Evolutionary conservation across 2,888 invertebrate species (phyloP), one percentile per base, ranked within the genome.

Genomic region (Caenorhabditis virilis): DNA sequence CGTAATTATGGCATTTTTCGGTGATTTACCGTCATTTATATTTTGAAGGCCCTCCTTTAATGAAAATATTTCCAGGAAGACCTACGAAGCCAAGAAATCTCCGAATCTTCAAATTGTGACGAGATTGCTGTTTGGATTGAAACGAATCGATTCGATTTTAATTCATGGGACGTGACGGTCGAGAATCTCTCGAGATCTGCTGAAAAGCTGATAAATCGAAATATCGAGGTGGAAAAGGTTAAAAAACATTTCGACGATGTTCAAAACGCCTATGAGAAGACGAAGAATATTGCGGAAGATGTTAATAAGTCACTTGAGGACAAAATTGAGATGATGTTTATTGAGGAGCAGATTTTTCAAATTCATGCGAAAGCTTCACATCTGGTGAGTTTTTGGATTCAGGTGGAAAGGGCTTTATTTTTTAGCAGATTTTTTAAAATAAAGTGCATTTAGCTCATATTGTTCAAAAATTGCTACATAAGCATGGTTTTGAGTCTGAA

Each of bases 121-220:
- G 61, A 61, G 35, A 51, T 61, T 9, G 35, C 49, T 15, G 51
- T 61, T 41, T 55, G 55, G 54, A 55, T 61, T 15, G 61, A 61
- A 27, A 36, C 55, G 2, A 61, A 61, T 20, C 20, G 23, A 4
- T 61, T 55, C 22, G 61, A 61, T 42, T 61, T 61, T 26, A 51
- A 55, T 18, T 25, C 61, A 9, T 61, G 61, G 61, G 55, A 55
- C 43, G 26, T n/a, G 22, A 45, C 47, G 6, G 41, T 61, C 7
- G 50, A 50, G 2, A 35, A 38, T 20, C 50, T 54, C 39, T 11
- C 7, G 16, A 22, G 18, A 23, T 41, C 47, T 11, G 46, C 47
- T 6, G 36, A 59, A 46, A 42, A 23, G 18, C 23, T 60, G 23
- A 33, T 54, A 2, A 25, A 25, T 9, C 48, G 36, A 22, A 2